Percentiles rank a stretch among this genome's conserved stretches.
These are phyloP conservation scores for Drosophila miranda DNA, from an alignment of 1,140 invertebrate genomes.

Conservation along the genomic window DNA sequence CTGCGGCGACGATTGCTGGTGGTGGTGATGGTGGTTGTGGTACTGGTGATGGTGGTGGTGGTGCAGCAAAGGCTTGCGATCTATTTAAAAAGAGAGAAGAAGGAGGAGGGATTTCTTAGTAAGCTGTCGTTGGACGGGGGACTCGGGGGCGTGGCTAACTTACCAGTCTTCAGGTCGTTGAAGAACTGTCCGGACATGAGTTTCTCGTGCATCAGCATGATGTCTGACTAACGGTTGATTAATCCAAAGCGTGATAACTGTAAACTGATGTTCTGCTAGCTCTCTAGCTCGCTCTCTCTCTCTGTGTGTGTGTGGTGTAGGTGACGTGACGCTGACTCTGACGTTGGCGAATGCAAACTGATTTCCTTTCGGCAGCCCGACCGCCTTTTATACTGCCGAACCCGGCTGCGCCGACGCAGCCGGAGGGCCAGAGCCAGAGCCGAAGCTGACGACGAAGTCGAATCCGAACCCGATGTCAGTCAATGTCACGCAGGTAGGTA, in stretches of 20 bases:
- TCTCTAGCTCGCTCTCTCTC: slow-evolving; percentile 5
- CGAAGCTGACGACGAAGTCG: slow-evolving; percentile 3
- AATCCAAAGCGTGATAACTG: slow-evolving; percentile 52
- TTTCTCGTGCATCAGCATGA: slow-evolving; percentile 80
- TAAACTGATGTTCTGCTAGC: slow-evolving; percentile 10
- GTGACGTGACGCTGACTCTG: slow-evolving; percentile 53
- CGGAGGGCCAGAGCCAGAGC: slow-evolving; percentile 18
- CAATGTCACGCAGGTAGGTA: slow-evolving; percentile 41
- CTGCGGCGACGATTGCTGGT: slow-evolving; percentile 40
- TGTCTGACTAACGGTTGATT: slow-evolving; percentile 11
- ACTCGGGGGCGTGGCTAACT: slow-evolving; percentile 46
- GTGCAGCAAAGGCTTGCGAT: slow-evolving; percentile 68
- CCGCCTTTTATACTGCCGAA: slow-evolving; percentile 65
- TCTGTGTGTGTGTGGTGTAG: neutral
- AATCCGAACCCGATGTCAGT: too few species aligned
- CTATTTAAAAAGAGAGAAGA: slow-evolving; percentile 16
- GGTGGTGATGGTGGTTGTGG: slow-evolving; percentile 54
- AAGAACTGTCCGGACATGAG: slow-evolving; percentile 76
- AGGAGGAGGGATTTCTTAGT: neutral
- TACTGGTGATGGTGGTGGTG: slow-evolving; percentile 62
- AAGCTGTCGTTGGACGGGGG: neutral
- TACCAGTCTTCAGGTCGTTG: slow-evolving; percentile 75
- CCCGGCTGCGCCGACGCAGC: slow-evolving; percentile 45
- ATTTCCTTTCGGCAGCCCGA: slow-evolving; percentile 45
- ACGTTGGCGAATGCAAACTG: slow-evolving; percentile 71